Base-by-base conservation (phyloP, 1,140 invertebrate species). In the Lepidotrigona ventralis region DNA sequence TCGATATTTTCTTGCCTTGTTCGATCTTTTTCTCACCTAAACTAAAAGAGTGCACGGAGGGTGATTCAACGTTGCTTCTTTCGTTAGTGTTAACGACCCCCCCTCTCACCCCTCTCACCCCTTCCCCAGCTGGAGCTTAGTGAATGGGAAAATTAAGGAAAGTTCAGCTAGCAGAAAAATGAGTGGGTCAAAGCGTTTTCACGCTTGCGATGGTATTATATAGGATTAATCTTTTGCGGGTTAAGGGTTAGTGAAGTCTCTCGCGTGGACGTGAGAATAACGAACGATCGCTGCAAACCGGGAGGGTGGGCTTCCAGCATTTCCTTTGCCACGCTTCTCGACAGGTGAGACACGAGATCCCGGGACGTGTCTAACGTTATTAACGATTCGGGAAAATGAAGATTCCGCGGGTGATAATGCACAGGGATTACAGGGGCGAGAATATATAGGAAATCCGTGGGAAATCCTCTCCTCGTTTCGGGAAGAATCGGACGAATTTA, bases 151-250 rank as follows among this genome's bases (percentile, higher is more conserved):
- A 74, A 74, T 74, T 58, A 39, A 60, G 19, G 33, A 60, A 63
- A 26, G 17, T 76, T 63, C n/a, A 63, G n/a, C 15, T 51, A 29
- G 58, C n/a, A 14, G 58, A 76, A 51, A 74, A 58, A 63, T 58
- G 72, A 74, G 14, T n/a, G 14, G 54, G 72, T 39, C 54, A 74
- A 26, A 39, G 26, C 8, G 39, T 63, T 76, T 46, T 63, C n/a
- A 76, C 33, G 74, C 39, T 8, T 21, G 17, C 39, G 58, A 76
- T 51, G 39, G 54, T 74, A 74, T 74, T 74, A 39, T 74, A 39
- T 76, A 4, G 33, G 58, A 76, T 76, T 76, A 76, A 64, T 76
- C 58, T 26, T 76, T 46, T 63, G 56, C 58, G 39, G 39, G 58
- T 76, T 46, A 64, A 51, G 39, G n/a, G 58, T 63, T 64, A n/a